Evolutionary conservation across 2,113 vertebrate genomes (phyloP).

Genomic region (Hyaena hyaena): DNA sequence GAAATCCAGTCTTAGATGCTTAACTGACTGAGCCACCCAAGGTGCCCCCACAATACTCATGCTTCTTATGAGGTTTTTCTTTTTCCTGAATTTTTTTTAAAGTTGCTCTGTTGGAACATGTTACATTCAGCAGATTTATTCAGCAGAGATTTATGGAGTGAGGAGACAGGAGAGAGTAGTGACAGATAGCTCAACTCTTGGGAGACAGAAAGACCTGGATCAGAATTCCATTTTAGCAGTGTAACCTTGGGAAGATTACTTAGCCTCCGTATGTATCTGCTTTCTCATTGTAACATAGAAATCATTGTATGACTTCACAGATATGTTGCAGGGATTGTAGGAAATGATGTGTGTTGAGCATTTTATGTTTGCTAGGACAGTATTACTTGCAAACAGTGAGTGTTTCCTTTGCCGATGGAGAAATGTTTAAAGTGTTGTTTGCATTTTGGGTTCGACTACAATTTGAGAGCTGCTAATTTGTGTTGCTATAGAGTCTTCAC

Average conservation of each 20-base stretch:
- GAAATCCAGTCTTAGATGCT: too few species aligned
- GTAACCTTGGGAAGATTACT: background rate
- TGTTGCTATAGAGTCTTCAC: background rate
- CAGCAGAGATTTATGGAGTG: background rate
- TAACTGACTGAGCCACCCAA: too few species aligned
- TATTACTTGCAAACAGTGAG: background rate
- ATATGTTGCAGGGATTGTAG: background rate
- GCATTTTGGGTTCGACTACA: background rate
- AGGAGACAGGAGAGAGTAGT: background rate
- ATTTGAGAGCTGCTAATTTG: background rate
- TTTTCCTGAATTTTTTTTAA: background rate
- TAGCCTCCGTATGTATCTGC: background rate
- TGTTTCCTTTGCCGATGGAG: background rate
- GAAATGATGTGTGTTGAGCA: background rate
- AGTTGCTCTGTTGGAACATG: background rate
- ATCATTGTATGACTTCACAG: background rate
- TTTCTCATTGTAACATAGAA: background rate
- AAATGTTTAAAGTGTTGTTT: background rate
- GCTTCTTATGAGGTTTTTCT: background rate
- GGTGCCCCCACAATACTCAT: background rate
- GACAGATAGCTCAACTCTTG: background rate
- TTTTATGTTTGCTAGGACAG: background rate
- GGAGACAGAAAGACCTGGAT: background rate
- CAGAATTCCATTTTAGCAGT: background rate
- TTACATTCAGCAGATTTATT: background rate